A percentile compares a stretch with the other conserved stretches of the same genome.
Conservation (phyloP, 2,797 vertebrate genomes). For the Cottoperca gobio region DNA sequence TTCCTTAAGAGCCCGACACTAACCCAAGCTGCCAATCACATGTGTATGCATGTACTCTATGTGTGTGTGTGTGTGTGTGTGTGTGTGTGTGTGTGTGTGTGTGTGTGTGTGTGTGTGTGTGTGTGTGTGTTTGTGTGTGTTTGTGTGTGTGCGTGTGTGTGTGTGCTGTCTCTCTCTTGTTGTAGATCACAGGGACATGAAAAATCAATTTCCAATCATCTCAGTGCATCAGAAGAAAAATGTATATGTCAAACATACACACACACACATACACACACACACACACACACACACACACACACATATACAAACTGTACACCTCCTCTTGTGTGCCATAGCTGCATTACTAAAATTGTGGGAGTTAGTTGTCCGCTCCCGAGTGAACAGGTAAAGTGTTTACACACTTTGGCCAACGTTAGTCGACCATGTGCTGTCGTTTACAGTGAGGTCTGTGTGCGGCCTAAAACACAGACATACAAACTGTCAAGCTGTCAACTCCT, state of each 20-base stretch:
- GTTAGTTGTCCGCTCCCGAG: constrained; percentile 13
- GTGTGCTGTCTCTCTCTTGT: constrained; percentile 10
- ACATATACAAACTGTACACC: neutral
- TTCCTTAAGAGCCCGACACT: constrained; percentile 57
- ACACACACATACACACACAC: constrained; percentile 5
- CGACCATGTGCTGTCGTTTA: neutral
- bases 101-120: too few species aligned
- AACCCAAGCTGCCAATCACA: constrained; percentile 62
- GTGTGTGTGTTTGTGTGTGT: too few species aligned
- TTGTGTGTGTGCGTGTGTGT: neutral
- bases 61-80: neutral
- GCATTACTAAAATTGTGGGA: constrained; percentile 21
- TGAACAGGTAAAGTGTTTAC: constrained; percentile 43
- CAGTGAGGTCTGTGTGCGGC: constrained; percentile 31
- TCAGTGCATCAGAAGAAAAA: constrained; percentile 42
- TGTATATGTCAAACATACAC: constrained; percentile 25
- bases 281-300: neutral
- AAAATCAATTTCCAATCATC: constrained; percentile 65
- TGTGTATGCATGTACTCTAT: constrained; percentile 11
- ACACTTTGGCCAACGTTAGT: constrained; percentile 17
- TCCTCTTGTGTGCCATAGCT: neutral
- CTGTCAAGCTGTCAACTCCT: constrained; percentile 55
- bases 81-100: too few species aligned
- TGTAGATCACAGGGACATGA: constrained; percentile 42
- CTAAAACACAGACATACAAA: constrained; percentile 18